Evolutionary conservation across 2,113 vertebrate genomes (phyloP).

Genomic region (Vanacampus margaritifer): DNA sequence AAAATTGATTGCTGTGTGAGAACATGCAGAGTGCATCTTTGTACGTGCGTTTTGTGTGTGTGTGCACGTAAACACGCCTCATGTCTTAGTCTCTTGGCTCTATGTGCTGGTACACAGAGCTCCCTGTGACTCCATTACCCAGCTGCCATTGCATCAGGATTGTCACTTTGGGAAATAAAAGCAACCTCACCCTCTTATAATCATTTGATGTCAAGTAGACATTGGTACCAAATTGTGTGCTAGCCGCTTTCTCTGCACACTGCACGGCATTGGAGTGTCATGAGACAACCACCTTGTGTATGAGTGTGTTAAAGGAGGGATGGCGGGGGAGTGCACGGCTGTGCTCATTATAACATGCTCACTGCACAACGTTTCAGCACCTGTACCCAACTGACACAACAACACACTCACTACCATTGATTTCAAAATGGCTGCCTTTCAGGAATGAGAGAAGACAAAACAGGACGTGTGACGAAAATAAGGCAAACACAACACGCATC

Average conservation of each 20-base stretch:
- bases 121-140: constrained; percentile 15
- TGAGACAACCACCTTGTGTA: constrained; percentile 30
- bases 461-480: constrained; percentile 17
- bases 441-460: constrained; percentile 9
- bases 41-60: constrained; percentile 8
- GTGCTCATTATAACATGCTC: constrained; percentile 63
- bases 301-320: constrained; percentile 25
- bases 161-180: background rate
- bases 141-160: constrained; percentile 15
- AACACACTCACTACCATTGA: constrained; percentile 33
- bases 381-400: constrained; percentile 54
- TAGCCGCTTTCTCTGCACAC: constrained; percentile 21
- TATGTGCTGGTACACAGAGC: background rate
- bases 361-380: constrained; percentile 64
- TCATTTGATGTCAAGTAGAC: background rate
- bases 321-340: constrained; percentile 28
- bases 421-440: constrained; percentile 28
- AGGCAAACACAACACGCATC: background rate
- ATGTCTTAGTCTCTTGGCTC: constrained; percentile 7
- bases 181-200: constrained; percentile 6
- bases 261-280: constrained; percentile 19
- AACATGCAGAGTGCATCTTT: constrained; percentile 17
- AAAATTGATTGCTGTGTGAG: background rate
- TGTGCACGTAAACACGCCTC: constrained; percentile 3
- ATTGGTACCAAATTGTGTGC: constrained; percentile 17